Base-by-base conservation (phyloP, 1,140 invertebrate species). In the Diabrotica undecimpunctata region DNA sequence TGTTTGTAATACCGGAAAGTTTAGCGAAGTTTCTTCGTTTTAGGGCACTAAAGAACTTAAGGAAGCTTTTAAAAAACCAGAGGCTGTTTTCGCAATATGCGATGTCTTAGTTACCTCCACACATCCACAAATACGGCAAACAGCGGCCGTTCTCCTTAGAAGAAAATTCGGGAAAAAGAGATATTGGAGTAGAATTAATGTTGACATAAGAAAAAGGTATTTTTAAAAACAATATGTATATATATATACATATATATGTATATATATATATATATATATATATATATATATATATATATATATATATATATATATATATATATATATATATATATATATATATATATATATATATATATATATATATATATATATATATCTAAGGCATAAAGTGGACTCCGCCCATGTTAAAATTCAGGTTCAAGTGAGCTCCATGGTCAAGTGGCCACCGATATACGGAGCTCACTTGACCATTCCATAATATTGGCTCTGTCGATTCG, bases 111-210 rank as follows among this genome's bases (percentile, higher is more conserved):
- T 83, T 2, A 80, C 81, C 0, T 83, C 83, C 3, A 61, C 70
- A n/a, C 84, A 83, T 70, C 70, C 82, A 0, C 81, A 89, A 80
- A 81, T 89, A n/a, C 79, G 88, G 53, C 88, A 90, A 72, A 88
- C 87, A 73, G 86, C 87, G 36, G 85, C 86, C 51, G 81, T 90
- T 46, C 73, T 90, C 11, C 77, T 90, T 5, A 78, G 83, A 37
- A 87, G 85, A 72, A 82, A 84, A 65, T 81, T 89, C 10, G 69
- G 68, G 1, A 88, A 87, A 79, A 76, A 76, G 55, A 82, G 83
- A 56, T 69, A 86, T 68, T 90, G 88, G 88, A 75, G 75, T n/a
- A 81, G 83, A 76, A 72, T 90, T 8, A 72, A 83, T 39, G 66
- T 71, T 8, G 78, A 84, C 54, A 78, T 81, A n/a, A 80, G 82